Conservation (phyloP, 2,797 vertebrate species). For the Cuculus canorus region DNA sequence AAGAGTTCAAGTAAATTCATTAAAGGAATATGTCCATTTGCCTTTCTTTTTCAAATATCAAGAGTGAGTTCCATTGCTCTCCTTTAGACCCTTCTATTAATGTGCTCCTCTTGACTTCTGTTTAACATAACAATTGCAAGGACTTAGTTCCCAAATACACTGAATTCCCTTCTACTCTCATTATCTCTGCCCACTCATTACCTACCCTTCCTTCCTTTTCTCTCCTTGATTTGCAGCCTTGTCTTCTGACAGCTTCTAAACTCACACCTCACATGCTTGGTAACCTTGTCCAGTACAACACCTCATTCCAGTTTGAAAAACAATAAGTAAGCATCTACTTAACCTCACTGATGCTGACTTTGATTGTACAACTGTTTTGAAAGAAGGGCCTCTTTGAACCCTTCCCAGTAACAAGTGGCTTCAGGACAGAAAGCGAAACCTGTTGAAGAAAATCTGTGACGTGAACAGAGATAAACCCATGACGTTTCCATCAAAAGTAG, state of each 20-base stretch:
- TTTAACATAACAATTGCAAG: not conserved
- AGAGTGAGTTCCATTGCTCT: not conserved
- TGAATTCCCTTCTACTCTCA: not conserved
- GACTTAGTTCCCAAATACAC: not conserved
- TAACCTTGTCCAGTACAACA: not conserved
- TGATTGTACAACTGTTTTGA: not conserved
- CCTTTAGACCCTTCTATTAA: not conserved
- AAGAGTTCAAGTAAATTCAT: not conserved
- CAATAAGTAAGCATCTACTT: not conserved
- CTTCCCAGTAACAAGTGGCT: not conserved
- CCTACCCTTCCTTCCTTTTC: not conserved
- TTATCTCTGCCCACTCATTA: not conserved
- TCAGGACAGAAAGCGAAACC: not conserved
- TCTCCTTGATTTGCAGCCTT: not conserved
- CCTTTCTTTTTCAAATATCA: not conserved
- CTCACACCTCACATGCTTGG: not conserved
- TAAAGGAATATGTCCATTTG: not conserved
- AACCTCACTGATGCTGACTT: not conserved
- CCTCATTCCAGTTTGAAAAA: not conserved
- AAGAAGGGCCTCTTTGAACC: not conserved
- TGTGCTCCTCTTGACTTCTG: not conserved
- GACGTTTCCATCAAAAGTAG: not conserved
- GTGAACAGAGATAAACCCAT: not conserved
- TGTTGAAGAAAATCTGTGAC: not conserved
- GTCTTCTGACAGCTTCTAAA: not conserved